Evolutionary conservation across 2,797 vertebrate species (phyloP), one percentile per base, ranked within the genome.

Genomic region (Potorous gilbertii): DNA sequence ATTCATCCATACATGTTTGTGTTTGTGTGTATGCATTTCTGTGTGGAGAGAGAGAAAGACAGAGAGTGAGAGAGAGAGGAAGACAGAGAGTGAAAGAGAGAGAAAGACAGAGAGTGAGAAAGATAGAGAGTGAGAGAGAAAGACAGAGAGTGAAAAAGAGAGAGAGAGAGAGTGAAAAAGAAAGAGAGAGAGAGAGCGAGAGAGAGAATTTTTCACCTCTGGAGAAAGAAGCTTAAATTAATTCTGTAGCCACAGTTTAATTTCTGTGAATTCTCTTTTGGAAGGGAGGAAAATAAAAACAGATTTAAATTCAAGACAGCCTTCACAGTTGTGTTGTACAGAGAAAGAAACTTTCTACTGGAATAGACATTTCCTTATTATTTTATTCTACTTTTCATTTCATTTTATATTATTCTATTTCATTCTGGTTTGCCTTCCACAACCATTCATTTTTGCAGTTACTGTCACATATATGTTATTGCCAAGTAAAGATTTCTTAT

Each of bases 271-370:
- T 91, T 16, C 50, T 1, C 0, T 90, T 96, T n/a, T 29, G 29
- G 59, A 40, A 94, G 66, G 57, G 0, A 54, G 52, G 52, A 90
- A 95, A 74, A 0, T 1, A 59, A 9, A 21, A 91, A 92, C 1
- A 93, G 52, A 0, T 55, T 96, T 31, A 50, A 90, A 55, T 0
- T 91, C 57, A 91, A 52, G 1, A 28, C 0, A 0, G 91, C 46
- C 4, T 0, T 21, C 1, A 0, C 1, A 31, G 0, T 57, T 93
- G 0, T 90, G 46, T 54, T 90, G 34, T 34, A 34, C 1, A 10
- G 12, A 56, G 54, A 66, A 93, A 81, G 50, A 21, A 91, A 74
- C 24, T 4, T 94, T 93, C 89, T 74, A 55, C 24, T 89, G 62
- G 1, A 87, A 56, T 13, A 55, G 6, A 21, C 52, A 90, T 90